Conservation (phyloP, 2,113 vertebrate genomes). For the Nymphicus hollandicus region DNA sequence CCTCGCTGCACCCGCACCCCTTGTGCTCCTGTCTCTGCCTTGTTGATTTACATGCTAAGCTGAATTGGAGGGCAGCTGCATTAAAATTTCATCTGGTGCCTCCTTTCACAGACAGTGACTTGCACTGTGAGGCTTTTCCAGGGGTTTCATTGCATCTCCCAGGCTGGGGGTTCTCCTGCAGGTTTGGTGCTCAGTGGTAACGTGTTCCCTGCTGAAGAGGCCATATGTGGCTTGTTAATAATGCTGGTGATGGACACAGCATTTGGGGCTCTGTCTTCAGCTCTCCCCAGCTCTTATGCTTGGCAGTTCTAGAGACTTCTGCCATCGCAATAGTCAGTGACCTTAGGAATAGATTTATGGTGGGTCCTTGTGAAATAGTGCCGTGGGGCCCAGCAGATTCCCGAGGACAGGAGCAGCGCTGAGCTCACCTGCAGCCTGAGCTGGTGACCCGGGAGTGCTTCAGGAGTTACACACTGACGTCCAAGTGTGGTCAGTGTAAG, state of each 20-base stretch:
- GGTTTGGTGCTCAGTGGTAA: not conserved
- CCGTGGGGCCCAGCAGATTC: not conserved
- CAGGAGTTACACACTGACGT: rapidly evolving
- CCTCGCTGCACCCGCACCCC: not conserved
- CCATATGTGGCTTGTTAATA: not conserved
- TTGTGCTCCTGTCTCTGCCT: not conserved
- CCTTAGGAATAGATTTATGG: not conserved
- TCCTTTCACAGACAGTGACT: not conserved
- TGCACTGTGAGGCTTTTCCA: not conserved
- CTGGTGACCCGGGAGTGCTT: not conserved
- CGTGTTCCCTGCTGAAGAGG: rapidly evolving
- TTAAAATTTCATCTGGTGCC: not conserved
- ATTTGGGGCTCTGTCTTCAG: not conserved
- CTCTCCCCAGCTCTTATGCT: not conserved
- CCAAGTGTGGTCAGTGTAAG: not conserved
- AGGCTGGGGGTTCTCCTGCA: not conserved
- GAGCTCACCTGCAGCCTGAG: not conserved
- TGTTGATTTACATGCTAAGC: not conserved
- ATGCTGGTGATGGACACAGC: not conserved
- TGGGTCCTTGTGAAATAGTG: not conserved
- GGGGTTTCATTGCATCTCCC: rapidly evolving
- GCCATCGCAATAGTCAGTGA: not conserved
- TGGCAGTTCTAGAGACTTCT: not conserved
- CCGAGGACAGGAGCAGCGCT: not conserved
- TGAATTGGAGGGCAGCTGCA: conserved; percentile 3